phyloP scores from a whole-genome alignment of 2,888 invertebrate genomes.

The Cephonodes hylas region DNA sequence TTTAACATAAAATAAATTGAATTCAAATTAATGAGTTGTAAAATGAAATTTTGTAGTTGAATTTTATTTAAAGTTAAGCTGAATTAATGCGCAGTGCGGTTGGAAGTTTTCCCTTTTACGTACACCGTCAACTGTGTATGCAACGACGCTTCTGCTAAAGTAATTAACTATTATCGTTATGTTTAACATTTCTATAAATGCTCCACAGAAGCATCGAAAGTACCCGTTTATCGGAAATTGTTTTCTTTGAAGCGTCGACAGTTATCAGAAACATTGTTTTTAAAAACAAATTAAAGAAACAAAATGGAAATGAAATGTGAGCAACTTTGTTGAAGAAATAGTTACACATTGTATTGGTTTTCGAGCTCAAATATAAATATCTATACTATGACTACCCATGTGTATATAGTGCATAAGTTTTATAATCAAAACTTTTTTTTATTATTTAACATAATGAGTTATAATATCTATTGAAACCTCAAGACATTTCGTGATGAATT shows the following conservation, averaged over 20 bases:
- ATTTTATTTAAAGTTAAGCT: slow-evolving; percentile 39
- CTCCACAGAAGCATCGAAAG: background rate
- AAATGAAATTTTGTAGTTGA: slow-evolving; percentile 24
- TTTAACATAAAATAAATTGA: background rate
- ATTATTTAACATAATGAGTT: too few species aligned
- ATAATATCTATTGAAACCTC: too few species aligned
- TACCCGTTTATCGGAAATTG: background rate
- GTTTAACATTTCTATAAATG: slow-evolving; percentile 16
- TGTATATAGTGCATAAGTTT: too few species aligned
- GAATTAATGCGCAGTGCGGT: slow-evolving; percentile 43
- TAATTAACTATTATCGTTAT: slow-evolving; percentile 17
- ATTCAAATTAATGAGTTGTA: slow-evolving; percentile 6
- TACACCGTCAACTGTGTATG: slow-evolving; percentile 30
- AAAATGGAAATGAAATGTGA: too few species aligned
- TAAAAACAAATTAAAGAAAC: background rate
- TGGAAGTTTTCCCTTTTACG: slow-evolving; percentile 40
- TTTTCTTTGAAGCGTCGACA: background rate
- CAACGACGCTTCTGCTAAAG: slow-evolving; percentile 36
- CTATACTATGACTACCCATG: too few species aligned
- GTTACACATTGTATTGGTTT: background rate
- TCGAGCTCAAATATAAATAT: too few species aligned
- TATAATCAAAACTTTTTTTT: too few species aligned
- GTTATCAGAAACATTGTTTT: background rate
- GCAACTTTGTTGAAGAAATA: too few species aligned
- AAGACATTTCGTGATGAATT: too few species aligned